A percentile compares a stretch with the other conserved stretches of the same genome.
Evolutionary conservation across 37 sponge, comb jelly and placozoan genomes (phyloP).

Genomic region (Hormiphora californensis): DNA sequence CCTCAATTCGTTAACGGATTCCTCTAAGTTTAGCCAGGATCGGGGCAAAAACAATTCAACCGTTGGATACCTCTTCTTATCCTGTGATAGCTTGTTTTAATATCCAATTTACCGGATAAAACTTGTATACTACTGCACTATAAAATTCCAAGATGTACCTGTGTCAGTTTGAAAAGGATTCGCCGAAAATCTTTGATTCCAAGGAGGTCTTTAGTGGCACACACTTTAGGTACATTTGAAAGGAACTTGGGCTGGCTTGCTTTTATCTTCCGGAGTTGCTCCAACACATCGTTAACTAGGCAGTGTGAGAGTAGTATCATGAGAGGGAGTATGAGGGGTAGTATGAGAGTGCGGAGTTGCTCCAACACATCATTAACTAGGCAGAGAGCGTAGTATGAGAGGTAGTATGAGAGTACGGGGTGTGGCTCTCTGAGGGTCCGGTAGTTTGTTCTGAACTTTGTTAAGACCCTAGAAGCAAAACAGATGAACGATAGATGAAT

Average conservation of each 20-base stretch:
- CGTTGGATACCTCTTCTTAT: slow-evolving; percentile 45
- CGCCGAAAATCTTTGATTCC: slow-evolving; percentile 41
- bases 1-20: background rate
- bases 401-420: too few relatives aligned
- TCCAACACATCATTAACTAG: too few relatives aligned
- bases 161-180: slow-evolving; percentile 38
- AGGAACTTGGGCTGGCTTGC: slow-evolving; percentile 42
- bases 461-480: too few relatives aligned
- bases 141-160: background rate
- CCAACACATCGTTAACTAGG: slow-evolving; percentile 30
- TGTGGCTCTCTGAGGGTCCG: too few relatives aligned
- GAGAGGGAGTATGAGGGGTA: too few relatives aligned
- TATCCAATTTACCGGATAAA: background rate
- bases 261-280: background rate
- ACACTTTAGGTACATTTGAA: slow-evolving; percentile 15
- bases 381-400: too few relatives aligned
- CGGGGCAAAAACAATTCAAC: slow-evolving; percentile 17
- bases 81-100: background rate
- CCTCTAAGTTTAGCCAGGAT: slow-evolving; percentile 44
- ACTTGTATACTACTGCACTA: background rate
- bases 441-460: too few relatives aligned
- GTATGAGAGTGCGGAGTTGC: too few relatives aligned
- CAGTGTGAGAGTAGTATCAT: too few relatives aligned
- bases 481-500: too few relatives aligned
- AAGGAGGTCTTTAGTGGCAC: background rate